Evolutionary conservation across 1,140 invertebrate genomes (phyloP), one percentile per base, ranked within the genome.

Genomic region (Vanessa tameamea): DNA sequence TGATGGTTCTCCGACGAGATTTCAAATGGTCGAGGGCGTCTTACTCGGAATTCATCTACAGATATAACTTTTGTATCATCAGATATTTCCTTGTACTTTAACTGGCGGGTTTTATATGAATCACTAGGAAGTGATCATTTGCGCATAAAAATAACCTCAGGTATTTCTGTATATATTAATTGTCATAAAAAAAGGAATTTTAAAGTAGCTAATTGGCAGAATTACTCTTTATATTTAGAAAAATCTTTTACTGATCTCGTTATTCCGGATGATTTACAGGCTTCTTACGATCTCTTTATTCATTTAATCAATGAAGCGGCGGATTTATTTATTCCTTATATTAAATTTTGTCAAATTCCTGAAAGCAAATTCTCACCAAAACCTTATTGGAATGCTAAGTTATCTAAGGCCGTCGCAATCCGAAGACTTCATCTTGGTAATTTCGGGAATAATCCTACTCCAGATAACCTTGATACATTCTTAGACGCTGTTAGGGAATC

Each of bases 361-460:
- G 14, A 50, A n/a, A 68, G 20, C 20, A 77, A 72, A 47, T 80
- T 78, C 20, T 53, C 59, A 51, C 74, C 72, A 5, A 76, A 76
- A 65, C 63, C 71, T 16, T 80, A 69, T 15, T 78, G 76, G 73
- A 69, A 72, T 53, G 3, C 67, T 4, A 13, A 67, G 16, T n/a
- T 80, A 14, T 78, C 78, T 14, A 76, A 67, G 72, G 64, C 68
- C 61, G 69, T 80, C 37, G 79, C 76, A 16, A 68, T 69, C 50
- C 67, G 79, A 20, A 63, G 79, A 55, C 51, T 55, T 55, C 20
- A 55, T 20, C 51, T 55, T 55, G 9, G 15, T 55, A 64, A 64
- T 8, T 81, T 86, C 43, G 65, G 81, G 15, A 37, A 68, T 14
- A 86, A 84, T 47, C 84, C 80, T 1, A 84, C 78, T 1, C 78